Evolutionary conservation across 30 jellyfish, hydroid and myxozoan genomes (phyloP), one percentile per base, ranked within the genome.

Genomic region (Hydractinia echinata): DNA sequence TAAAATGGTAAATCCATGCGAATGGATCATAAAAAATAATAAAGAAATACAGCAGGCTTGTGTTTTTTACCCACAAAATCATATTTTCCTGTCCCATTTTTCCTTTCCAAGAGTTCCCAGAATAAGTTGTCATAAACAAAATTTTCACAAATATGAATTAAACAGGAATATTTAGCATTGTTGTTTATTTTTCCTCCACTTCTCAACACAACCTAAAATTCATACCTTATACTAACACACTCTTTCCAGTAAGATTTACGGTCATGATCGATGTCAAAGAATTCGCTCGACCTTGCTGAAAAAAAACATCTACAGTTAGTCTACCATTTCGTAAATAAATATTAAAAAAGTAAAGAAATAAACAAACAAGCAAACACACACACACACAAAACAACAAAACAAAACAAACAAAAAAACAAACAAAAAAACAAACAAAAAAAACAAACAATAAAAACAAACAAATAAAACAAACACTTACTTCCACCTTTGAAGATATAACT

Each of bases 401-500:
- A 51, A 66, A 14, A 51, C 8, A 51, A 82, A n/a, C 11, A 50
- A 0, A 5, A 7, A 13, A 5, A 5, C 49, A 20, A 50, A 56
- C 8, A 44, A 76, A 52, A 18, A 18, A 10, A 10, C 69, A 58
- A 58, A 10, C 13, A 10, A 67, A 67, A 9, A 14, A 10, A 14
- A 11, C 54, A 67, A 9, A 21, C 54, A 67, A 11, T 9, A 67
- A 19, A 9, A 67, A 9, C 21, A 11, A 70, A 66, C 39, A 66
- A 51, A 64, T 0, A 10, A 39, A 10, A 10, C 10, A 53, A 83
- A 9, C 2, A 91, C 96, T 60, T 77, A 92, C 98, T 67, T 83
- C 96, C 98, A 8, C 95, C 98, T 76, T 83, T 86, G 79, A 92
- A 92, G 48, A 92, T 76, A 58, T 86, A 92, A 76, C 96, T 92